These are phyloP conservation scores for Bryconaethiops microstoma DNA, from an alignment of 2,797 vertebrate genomes.

Conservation along the genomic window DNA sequence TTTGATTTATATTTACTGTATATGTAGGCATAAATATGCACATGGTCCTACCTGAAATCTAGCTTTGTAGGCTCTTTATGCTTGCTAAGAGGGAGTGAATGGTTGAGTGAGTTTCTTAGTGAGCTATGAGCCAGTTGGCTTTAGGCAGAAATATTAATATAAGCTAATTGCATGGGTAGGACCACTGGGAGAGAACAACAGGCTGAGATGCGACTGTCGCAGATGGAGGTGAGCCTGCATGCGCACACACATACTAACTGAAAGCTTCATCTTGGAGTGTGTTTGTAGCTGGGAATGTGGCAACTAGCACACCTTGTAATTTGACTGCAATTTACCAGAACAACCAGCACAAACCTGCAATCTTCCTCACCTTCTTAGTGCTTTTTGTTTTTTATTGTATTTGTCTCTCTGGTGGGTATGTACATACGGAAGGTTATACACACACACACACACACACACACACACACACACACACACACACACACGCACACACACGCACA, in stretches of 20 bases:
- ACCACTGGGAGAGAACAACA: slow-evolving; percentile 14
- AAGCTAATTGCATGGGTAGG: slow-evolving; percentile 18
- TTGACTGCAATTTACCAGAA: slow-evolving; percentile 46
- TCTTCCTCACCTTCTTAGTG: neutral
- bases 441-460: neutral
- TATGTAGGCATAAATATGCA: neutral
- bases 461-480: neutral
- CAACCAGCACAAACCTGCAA: slow-evolving; percentile 12
- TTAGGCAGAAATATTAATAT: slow-evolving; percentile 12
- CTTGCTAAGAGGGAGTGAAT: neutral
- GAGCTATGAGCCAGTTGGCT: slow-evolving; percentile 9
- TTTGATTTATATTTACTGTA: neutral
- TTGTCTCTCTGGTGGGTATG: neutral
- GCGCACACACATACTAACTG: slow-evolving; percentile 10
- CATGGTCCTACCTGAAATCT: too few relatives aligned
- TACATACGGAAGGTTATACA: neutral
- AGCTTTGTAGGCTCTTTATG: too few relatives aligned
- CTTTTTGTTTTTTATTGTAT: neutral
- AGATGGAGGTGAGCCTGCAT: slow-evolving; percentile 27
- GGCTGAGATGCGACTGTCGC: slow-evolving; percentile 30
- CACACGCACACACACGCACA: slow-evolving; percentile 26
- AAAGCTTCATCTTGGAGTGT: slow-evolving; percentile 34
- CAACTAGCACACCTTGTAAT: neutral
- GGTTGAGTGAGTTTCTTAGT: neutral
- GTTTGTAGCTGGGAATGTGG: slow-evolving; percentile 27